Evolutionary conservation across 2,888 invertebrate genomes (phyloP), one percentile per base, ranked within the genome.

Genomic region (Dicycla oo): DNA sequence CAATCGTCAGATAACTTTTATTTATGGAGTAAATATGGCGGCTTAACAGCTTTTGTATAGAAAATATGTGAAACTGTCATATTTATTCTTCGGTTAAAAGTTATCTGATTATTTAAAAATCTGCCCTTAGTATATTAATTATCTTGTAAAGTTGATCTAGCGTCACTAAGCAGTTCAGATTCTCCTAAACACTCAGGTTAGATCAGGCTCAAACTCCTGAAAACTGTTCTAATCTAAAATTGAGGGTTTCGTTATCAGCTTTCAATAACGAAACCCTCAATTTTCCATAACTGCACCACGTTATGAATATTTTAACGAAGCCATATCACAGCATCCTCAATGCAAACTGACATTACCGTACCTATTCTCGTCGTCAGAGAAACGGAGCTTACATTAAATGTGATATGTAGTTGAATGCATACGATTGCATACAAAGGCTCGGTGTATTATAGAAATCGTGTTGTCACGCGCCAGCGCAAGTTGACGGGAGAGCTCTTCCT

Each of bases 371-470:
- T 38, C 30, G 34, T 43, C 60, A 75, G 49, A 73, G 72, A 78
- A 73, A 77, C 34, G 76, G 23, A 56, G 30, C 61, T 67, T 72
- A 76, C 64, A 75, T 73, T 74, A 61, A 60, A 77, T 78, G 69
- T 81, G 76, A 83, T 67, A 80, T 75, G 74, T 78, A 61, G 78
- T 73, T 74, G 78, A 68, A 82, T 80, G 73, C 69, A 69, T 30
- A 60, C 67, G 54, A 68, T 66, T 74, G 75, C 74, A 83, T 81
- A 86, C 84, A 86, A 86, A 84, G 79, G 38, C 75, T 56, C 79
- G 60, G 78, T 86, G 78, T 76, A 80, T 86, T 79, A 83, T 71
- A 80, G 78, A 78, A 73, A 81, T 84, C 86, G 83, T 81, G 83
- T 63, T 65, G 82, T 86, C 85, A 83, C 80, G 83, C 73, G 75